These are phyloP conservation scores for Orthonyx spaldingii DNA, from an alignment of 2,113 vertebrate species.

Conservation along the genomic window DNA sequence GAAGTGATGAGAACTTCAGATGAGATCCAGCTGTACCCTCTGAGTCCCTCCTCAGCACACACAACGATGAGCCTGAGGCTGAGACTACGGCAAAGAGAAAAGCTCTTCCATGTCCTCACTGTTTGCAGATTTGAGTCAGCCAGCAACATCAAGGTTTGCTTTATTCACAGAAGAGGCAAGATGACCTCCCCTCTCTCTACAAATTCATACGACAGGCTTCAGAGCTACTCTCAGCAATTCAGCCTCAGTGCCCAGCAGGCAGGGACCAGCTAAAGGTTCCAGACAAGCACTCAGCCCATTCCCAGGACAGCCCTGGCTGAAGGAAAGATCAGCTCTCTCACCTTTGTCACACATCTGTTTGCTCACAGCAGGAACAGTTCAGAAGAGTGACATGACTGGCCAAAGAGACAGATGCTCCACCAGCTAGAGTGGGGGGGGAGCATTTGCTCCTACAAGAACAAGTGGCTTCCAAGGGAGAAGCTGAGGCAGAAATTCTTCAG, in stretches of 20 bases:
- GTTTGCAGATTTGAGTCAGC: not conserved
- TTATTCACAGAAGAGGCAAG: not conserved
- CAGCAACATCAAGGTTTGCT: not conserved
- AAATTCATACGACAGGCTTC: not conserved
- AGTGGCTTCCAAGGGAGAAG: not conserved
- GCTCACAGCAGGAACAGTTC: not conserved
- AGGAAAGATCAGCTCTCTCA: not conserved
- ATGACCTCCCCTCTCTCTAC: not conserved
- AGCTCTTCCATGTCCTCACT: not conserved
- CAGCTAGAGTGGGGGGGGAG: not conserved
- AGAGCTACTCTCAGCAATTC: not conserved
- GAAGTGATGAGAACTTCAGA: not conserved
- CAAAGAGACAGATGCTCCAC: not conserved
- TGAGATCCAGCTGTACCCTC: conserved; percentile 7
- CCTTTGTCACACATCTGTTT: not conserved
- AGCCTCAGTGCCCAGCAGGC: not conserved
- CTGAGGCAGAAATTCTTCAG: not conserved
- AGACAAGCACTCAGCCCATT: not conserved
- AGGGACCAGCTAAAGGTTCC: not conserved
- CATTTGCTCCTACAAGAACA: not conserved
- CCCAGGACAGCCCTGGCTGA: not conserved
- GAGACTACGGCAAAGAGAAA: not conserved
- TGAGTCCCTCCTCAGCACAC: not conserved
- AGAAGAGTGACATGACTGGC: not conserved
- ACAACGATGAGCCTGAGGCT: rapidly evolving